Conservation (phyloP, 2,797 vertebrate species). For the Heliangelus exortis region DNA sequence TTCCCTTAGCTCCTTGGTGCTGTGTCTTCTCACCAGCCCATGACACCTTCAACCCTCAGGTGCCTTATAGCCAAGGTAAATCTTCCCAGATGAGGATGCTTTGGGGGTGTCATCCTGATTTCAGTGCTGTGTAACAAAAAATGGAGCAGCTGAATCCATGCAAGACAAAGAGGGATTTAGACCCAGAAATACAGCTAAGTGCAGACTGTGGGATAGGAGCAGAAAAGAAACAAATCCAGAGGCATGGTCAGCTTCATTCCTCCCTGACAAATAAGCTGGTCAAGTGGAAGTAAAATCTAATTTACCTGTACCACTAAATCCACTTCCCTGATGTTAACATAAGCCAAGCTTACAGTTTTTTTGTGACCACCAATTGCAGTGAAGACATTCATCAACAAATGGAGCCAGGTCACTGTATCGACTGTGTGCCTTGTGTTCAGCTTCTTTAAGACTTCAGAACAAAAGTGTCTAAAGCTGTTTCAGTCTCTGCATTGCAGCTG, state of each 20-base stretch:
- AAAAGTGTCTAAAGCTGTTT: background rate
- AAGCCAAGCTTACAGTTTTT: background rate
- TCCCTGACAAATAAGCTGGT: background rate
- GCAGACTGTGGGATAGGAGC: background rate
- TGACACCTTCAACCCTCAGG: background rate
- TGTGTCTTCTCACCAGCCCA: background rate
- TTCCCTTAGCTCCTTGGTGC: background rate
- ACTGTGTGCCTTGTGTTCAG: background rate
- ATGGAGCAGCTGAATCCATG: background rate
- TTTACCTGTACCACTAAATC: background rate
- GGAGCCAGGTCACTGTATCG: rapidly evolving
- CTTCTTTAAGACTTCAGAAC: background rate
- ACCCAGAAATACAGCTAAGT: background rate
- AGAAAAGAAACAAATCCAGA: background rate
- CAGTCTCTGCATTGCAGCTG: constrained; percentile 40
- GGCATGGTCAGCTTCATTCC: background rate
- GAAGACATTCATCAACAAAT: background rate
- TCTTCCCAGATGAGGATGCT: background rate
- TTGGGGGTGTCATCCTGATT: background rate
- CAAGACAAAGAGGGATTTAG: background rate
- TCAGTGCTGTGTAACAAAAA: background rate
- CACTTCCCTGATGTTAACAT: background rate
- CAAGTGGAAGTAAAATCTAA: background rate
- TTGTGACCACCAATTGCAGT: background rate
- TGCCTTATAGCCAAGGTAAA: background rate